phyloP scores from a whole-genome alignment of 2,113 vertebrate genomes.

The Synchiropus splendidus region DNA sequence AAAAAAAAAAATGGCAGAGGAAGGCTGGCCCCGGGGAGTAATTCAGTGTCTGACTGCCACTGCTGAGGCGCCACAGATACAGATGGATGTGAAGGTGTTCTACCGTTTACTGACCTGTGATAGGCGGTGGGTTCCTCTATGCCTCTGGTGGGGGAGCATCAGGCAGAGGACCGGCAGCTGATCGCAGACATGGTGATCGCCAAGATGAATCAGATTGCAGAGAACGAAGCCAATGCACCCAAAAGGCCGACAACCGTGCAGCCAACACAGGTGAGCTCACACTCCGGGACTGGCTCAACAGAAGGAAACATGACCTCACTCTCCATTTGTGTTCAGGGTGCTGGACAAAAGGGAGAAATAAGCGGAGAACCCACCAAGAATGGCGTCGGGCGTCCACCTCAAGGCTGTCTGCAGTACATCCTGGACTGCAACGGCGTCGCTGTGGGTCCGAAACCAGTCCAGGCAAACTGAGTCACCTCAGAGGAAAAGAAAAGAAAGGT shows the following conservation, averaged over 20 bases:
- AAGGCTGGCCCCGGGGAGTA: too few species aligned
- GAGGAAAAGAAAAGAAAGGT: constrained; percentile 24
- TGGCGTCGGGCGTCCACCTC: constrained; percentile 78
- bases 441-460: constrained; percentile 90
- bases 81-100: too few species aligned
- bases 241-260: constrained; percentile 84
- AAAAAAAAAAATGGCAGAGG: too few species aligned
- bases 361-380: constrained; percentile 71
- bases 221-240: constrained; percentile 72
- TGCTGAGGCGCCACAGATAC: too few species aligned
- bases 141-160: constrained; percentile 89
- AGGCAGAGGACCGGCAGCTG: constrained; percentile 79
- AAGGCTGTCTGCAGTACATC: constrained; percentile 99
- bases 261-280: constrained; percentile 73
- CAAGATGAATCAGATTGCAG: constrained; percentile 79
- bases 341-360: constrained; percentile 78
- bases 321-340: constrained; percentile 45
- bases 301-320: too few species aligned
- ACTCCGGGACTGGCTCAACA: too few species aligned
- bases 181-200: constrained; percentile 79
- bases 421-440: constrained; percentile 96
- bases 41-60: too few species aligned
- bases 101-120: constrained; percentile 1
- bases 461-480: constrained; percentile 79
- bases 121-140: constrained; percentile 87